phyloP scores from a whole-genome alignment of 2,888 invertebrate genomes.

The Drosophila paracracens region DNA sequence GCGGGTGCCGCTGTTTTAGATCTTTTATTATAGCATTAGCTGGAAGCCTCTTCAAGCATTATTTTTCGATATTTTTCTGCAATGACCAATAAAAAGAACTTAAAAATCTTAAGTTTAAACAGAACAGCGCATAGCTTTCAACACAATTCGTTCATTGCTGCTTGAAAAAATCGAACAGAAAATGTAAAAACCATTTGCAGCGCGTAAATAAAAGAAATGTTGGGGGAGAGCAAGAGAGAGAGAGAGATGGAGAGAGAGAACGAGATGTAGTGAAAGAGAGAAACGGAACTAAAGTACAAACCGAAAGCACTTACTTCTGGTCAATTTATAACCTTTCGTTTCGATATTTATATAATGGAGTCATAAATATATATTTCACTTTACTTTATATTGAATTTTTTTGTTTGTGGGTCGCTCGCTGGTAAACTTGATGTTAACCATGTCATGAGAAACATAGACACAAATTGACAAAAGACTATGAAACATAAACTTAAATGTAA shows the following conservation, averaged over 20 bases:
- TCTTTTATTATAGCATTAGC: slow-evolving; percentile 59
- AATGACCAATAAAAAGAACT: slow-evolving; percentile 69
- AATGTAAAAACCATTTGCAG: slow-evolving; percentile 61
- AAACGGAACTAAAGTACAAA: slow-evolving; percentile 68
- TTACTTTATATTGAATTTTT: slow-evolving; percentile 32
- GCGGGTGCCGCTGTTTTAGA: slow-evolving; percentile 48
- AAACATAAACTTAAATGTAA: slow-evolving; percentile 40
- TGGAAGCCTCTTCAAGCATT: slow-evolving; percentile 55
- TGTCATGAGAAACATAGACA: slow-evolving; percentile 53
- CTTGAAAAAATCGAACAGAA: slow-evolving; percentile 38
- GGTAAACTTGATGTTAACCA: slow-evolving; percentile 27
- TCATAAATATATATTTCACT: slow-evolving; percentile 50
- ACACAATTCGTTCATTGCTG: slow-evolving; percentile 56
- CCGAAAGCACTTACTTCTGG: slow-evolving; percentile 72
- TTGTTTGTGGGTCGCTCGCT: slow-evolving; percentile 26
- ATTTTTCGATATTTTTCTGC: slow-evolving; percentile 51
- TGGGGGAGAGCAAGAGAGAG: slow-evolving; percentile 6
- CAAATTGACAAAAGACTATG: slow-evolving; percentile 47
- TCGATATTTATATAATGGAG: slow-evolving; percentile 43
- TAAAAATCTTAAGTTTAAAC: slow-evolving; percentile 60
- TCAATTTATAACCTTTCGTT: slow-evolving; percentile 48
- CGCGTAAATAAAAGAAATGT: slow-evolving; percentile 46
- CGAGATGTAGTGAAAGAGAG: slow-evolving; percentile 30
- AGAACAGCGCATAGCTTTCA: slow-evolving; percentile 74
- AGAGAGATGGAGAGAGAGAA: slow-evolving; percentile 8